Conservation (phyloP, 1,140 invertebrate genomes). For the Carposina sasakii region DNA sequence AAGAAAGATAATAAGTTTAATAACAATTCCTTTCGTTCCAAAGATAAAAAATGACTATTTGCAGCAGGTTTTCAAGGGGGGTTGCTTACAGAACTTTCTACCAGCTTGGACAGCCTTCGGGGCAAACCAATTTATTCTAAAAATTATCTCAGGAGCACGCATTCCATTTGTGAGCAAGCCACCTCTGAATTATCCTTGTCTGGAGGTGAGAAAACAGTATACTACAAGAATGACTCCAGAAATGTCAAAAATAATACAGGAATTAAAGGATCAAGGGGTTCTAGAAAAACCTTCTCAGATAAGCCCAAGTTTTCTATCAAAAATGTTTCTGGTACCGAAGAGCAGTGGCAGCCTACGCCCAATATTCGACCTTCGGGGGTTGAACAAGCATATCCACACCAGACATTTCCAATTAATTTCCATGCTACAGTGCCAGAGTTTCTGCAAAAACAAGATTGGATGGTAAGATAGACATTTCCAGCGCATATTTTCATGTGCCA, state of each 20-base stretch:
- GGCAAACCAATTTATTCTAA: constrained; percentile 25
- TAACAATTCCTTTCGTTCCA: background rate
- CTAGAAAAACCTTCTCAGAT: constrained; percentile 11
- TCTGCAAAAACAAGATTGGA: constrained; percentile 21
- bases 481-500: constrained; percentile 31
- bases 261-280: constrained; percentile 17
- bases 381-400: constrained; percentile 18
- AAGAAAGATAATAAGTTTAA: background rate
- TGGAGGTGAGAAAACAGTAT: constrained; percentile 5
- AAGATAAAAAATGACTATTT: constrained; percentile 12
- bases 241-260: constrained; percentile 25
- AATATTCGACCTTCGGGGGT: constrained; percentile 28
- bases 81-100: constrained; percentile 20
- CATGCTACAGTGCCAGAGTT: constrained; percentile 17
- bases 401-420: constrained; percentile 13
- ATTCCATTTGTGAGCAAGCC: constrained; percentile 30
- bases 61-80: constrained; percentile 14
- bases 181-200: constrained; percentile 11
- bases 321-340: constrained; percentile 27
- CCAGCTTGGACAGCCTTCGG: constrained; percentile 18
- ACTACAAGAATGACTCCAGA: constrained; percentile 13
- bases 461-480: constrained; percentile 28
- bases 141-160: constrained; percentile 23
- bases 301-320: constrained; percentile 27
- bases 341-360: constrained; percentile 6